Conservation (phyloP, 2,113 vertebrate genomes). For the Bujurquina vittata region DNA sequence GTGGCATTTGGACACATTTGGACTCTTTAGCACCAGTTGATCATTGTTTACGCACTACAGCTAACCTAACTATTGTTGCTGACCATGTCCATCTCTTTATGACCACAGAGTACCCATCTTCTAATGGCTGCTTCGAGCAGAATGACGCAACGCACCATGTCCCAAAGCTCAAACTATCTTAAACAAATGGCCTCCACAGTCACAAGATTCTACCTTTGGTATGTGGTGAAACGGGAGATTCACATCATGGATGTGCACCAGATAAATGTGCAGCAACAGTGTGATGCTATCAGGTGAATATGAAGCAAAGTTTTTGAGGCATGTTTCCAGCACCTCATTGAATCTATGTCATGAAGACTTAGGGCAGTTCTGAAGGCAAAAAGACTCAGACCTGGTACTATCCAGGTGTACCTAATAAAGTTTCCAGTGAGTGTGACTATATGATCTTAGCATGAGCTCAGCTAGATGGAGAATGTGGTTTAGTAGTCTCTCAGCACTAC, state of each 20-base stretch:
- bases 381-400: not conserved
- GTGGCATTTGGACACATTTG: not conserved
- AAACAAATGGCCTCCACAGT: not conserved
- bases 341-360: fast-evolving
- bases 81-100: not conserved
- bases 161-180: not conserved
- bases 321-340: not conserved
- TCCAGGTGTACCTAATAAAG: not conserved
- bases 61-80: fast-evolving
- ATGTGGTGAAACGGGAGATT: not conserved
- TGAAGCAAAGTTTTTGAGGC: not conserved
- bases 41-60: not conserved
- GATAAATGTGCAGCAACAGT: not conserved
- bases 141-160: not conserved
- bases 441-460: not conserved
- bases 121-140: not conserved
- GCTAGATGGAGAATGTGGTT: not conserved
- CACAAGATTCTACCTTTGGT: not conserved
- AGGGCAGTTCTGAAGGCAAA: not conserved
- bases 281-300: not conserved
- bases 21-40: not conserved
- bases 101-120: not conserved
- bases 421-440: not conserved
- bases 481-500: not conserved
- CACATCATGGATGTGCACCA: not conserved